These are phyloP conservation scores for Tichodroma muraria DNA, from an alignment of 2,113 vertebrate species.

Conservation along the genomic window DNA sequence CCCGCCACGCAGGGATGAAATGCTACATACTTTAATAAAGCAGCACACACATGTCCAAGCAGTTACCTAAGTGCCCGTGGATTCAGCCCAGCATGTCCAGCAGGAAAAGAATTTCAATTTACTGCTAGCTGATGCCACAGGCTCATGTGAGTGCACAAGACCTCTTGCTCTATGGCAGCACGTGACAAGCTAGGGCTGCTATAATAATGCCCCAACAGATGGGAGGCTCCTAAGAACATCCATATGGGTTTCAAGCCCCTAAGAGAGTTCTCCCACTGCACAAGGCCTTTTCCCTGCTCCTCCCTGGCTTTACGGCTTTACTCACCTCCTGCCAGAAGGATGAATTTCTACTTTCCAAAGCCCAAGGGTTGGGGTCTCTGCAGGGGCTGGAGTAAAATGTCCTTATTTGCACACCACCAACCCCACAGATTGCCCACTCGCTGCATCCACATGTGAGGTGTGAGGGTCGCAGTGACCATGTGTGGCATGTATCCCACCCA, in stretches of 20 bases:
- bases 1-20: not conserved
- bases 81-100: not conserved
- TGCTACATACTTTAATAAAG: not conserved
- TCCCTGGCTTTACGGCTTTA: not conserved
- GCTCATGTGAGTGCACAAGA: not conserved
- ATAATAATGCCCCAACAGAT: not conserved
- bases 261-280: not conserved
- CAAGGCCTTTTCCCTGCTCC: not conserved
- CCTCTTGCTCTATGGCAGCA: not conserved
- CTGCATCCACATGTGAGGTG: not conserved
- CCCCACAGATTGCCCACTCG: not conserved
- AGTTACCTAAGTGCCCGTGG: not conserved
- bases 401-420: not conserved
- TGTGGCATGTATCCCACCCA: too few species aligned
- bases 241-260: not conserved
- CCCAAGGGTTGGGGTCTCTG: not conserved
- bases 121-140: not conserved
- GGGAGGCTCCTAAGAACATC: not conserved
- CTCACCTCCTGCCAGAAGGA: not conserved
- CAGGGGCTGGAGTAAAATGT: not conserved
- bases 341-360: not conserved
- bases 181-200: not conserved
- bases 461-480: not conserved
- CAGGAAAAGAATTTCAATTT: conserved; percentile 10
- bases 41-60: not conserved